Base-by-base conservation (phyloP, 2,797 vertebrate species). In the Muraenolepis orangiensis region DNA sequence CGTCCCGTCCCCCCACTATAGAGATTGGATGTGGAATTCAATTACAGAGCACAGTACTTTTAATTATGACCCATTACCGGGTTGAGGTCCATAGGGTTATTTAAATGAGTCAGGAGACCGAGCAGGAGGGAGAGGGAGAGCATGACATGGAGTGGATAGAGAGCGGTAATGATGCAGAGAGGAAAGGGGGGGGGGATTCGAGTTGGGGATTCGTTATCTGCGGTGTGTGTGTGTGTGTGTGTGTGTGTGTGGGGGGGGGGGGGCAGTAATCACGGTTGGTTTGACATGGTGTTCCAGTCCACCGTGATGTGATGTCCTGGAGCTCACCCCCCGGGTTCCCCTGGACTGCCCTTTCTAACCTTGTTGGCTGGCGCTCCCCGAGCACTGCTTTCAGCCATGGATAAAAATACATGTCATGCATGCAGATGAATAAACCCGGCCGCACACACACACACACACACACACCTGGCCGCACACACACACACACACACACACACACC, bases 361-460 rank as follows among this genome's bases (percentile, higher is more conserved):
- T 57, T 57, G 51, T 57, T 57, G n/a, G 51, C 51, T 57, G 46
- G 46, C n/a, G n/a, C 46, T 57, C 51, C 20, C 51, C 20, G n/a
- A 23, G 51, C 51, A n/a, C 6, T 23, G n/a, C 51, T 57, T 20
- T 57, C 51, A 57, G 51, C 51, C 20, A 57, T 57, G 51, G 51
- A 57, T 57, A 57, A 57, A 57, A 57, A 57, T 57, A 57, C 51
- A 57, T 51, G 46, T n/a, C 69, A 36, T 23, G 36, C 69, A 71
- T 38, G 26, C n/a, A 26, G 34, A 71, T 29, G 23, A 38, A 20
- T 38, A 42, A 1, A 71, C 38, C n/a, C n/a, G 7, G 11, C 1
- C 36, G 18, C 38, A 29, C 23, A 29, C 23, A 42, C 36, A 40
- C n/a, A 13, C 20, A 70, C 69, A 40, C 28, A 23, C 31, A n/a